Conservation (phyloP, 2,888 invertebrate genomes). For the Spodoptera littoralis region DNA sequence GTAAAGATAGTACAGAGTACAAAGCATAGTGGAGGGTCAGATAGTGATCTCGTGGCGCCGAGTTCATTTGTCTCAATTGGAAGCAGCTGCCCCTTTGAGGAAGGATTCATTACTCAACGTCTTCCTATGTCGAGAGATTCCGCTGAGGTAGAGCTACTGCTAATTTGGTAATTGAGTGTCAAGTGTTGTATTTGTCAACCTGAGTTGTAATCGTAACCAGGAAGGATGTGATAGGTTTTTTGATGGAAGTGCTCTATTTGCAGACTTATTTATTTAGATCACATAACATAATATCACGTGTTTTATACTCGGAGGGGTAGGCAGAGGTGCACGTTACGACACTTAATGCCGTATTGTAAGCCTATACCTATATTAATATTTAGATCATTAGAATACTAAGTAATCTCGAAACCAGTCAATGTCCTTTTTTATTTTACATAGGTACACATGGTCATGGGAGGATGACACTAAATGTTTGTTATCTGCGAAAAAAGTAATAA, state of each 20-base stretch:
- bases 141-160: slow-evolving; percentile 33
- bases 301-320: too few relatives aligned
- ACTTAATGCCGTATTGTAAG: too few relatives aligned
- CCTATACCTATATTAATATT: too few relatives aligned
- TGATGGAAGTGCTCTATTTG: background rate
- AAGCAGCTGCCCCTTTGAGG: slow-evolving; percentile 69
- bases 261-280: too few relatives aligned
- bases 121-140: slow-evolving; percentile 48
- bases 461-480: too few relatives aligned
- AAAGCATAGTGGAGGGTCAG: slow-evolving; percentile 44
- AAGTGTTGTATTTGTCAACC: slow-evolving; percentile 25
- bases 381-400: too few relatives aligned
- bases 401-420: too few relatives aligned
- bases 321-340: too few relatives aligned
- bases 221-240: background rate
- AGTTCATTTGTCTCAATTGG: slow-evolving; percentile 82
- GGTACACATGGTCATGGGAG: too few relatives aligned
- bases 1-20: slow-evolving; percentile 25
- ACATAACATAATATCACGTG: too few relatives aligned
- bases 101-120: slow-evolving; percentile 51
- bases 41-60: slow-evolving; percentile 74
- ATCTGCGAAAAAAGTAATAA: too few relatives aligned
- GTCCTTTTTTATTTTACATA: too few relatives aligned
- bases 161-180: slow-evolving; percentile 40
- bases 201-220: slow-evolving; percentile 22